Conservation (phyloP, 2,888 invertebrate species). For the Mantis religiosa region DNA sequence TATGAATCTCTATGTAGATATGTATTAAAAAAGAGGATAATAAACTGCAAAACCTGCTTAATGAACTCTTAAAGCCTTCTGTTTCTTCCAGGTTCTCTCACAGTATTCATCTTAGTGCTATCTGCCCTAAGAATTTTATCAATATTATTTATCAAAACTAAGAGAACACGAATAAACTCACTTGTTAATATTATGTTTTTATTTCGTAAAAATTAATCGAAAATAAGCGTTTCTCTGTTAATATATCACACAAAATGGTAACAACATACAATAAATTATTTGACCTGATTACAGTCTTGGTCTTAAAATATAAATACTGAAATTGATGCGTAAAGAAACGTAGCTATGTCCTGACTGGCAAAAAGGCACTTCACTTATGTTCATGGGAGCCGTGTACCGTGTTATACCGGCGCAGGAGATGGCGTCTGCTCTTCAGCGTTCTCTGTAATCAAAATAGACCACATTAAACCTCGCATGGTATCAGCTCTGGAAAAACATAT, state of each 20-base stretch:
- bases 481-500: too few species aligned
- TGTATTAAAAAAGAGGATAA: too few species aligned
- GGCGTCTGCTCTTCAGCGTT: slow-evolving; percentile 44
- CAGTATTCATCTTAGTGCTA: too few species aligned
- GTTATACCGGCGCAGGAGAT: slow-evolving; percentile 45
- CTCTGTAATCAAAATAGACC: slow-evolving; percentile 41
- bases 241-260: neutral
- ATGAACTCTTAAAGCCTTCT: too few species aligned
- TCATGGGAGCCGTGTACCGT: slow-evolving; percentile 46
- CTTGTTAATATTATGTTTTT: neutral
- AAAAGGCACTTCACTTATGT: neutral
- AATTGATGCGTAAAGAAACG: slow-evolving; percentile 15
- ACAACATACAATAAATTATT: neutral
- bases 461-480: too few species aligned
- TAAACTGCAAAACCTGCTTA: too few species aligned
- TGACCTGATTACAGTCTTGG: neutral
- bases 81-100: too few species aligned
- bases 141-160: too few species aligned
- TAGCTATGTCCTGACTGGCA: neutral
- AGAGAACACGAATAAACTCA: too few species aligned
- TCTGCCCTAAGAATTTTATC: too few species aligned
- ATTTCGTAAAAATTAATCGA: neutral
- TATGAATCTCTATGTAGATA: too few species aligned
- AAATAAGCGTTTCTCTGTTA: neutral
- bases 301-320: slow-evolving; percentile 20